These are phyloP conservation scores for Darevskia nairensis DNA, from an alignment of 2,797 vertebrate species.

Conservation along the genomic window DNA sequence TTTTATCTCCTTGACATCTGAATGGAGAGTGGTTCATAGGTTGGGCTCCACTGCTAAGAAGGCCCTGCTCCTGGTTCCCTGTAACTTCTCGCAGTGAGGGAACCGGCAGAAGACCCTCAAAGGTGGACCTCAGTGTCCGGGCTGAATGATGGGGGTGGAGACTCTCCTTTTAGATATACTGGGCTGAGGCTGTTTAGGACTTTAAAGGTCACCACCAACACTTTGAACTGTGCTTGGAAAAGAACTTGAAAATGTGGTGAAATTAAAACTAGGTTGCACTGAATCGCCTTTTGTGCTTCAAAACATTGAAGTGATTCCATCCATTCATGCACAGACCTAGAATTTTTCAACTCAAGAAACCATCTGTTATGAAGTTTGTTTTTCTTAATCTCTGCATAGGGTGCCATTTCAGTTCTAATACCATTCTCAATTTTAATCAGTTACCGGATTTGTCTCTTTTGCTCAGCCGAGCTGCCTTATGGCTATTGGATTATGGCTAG, in stretches of 20 bases:
- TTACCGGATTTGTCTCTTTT: not conserved
- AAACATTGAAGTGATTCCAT: accelerated
- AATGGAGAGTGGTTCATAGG: too few relatives aligned
- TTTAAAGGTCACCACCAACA: too few relatives aligned
- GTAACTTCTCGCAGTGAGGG: too few relatives aligned
- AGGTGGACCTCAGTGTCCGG: too few relatives aligned
- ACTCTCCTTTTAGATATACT: too few relatives aligned
- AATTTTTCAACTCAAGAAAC: slow-evolving; percentile 28
- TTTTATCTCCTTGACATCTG: too few relatives aligned
- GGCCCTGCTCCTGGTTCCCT: too few relatives aligned
- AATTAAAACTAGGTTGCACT: slow-evolving; percentile 73
- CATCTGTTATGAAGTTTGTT: accelerated
- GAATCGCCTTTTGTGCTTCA: accelerated
- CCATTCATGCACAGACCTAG: accelerated
- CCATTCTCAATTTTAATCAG: not conserved
- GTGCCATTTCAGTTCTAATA: not conserved
- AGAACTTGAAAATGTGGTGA: slow-evolving; percentile 80
- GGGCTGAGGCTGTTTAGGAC: too few relatives aligned
- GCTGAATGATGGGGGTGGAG: too few relatives aligned
- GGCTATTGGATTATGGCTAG: too few relatives aligned
- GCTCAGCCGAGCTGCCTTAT: not conserved
- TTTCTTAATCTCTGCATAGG: not conserved
- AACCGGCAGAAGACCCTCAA: too few relatives aligned
- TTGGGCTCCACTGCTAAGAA: too few relatives aligned
- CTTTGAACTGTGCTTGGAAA: slow-evolving; percentile 71